Percentiles rank a stretch among this genome's conserved stretches.
phyloP scores from a whole-genome alignment of 2,888 invertebrate genomes.

The Caenorhabditis sinica region DNA sequence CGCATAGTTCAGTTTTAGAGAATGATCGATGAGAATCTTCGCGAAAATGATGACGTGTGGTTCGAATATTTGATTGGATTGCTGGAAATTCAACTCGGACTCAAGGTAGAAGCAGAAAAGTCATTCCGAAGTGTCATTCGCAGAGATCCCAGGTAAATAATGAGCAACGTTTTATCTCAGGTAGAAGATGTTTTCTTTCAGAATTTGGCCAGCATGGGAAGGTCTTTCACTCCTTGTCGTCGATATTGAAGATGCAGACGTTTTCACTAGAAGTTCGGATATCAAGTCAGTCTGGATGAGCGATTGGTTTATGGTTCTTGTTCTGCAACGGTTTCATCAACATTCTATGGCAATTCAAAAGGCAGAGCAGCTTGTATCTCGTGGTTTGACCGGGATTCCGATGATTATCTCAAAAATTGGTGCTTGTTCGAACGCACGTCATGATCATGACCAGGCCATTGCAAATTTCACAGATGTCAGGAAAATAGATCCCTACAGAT shows the following conservation, averaged over 20 bases:
- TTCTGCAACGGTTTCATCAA: conserved; percentile 68
- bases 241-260: conserved; percentile 66
- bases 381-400: conserved; percentile 91
- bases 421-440: conserved; percentile 84
- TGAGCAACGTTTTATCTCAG: too few species aligned
- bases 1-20: not conserved
- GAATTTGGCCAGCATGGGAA: conserved; percentile 96
- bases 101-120: conserved; percentile 52
- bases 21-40: conserved; percentile 63
- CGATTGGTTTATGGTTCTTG: conserved; percentile 70
- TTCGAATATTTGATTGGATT: conserved; percentile 62
- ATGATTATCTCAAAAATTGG: conserved; percentile 95
- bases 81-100: conserved; percentile 64
- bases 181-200: conserved; percentile 76
- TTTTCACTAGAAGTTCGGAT: conserved; percentile 4
- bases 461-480: conserved; percentile 89
- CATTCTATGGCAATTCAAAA: conserved; percentile 88
- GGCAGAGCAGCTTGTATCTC: conserved; percentile 89
- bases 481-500: conserved; percentile 91
- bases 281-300: conserved; percentile 69
- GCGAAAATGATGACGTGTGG: conserved; percentile 58
- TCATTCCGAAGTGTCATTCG: conserved; percentile 64
- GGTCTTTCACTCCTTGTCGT: conserved; percentile 92
- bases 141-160: conserved; percentile 64
- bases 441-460: conserved; percentile 79